phyloP scores from a whole-genome alignment of 2,797 vertebrate genomes.

The Galaxias olidus region DNA sequence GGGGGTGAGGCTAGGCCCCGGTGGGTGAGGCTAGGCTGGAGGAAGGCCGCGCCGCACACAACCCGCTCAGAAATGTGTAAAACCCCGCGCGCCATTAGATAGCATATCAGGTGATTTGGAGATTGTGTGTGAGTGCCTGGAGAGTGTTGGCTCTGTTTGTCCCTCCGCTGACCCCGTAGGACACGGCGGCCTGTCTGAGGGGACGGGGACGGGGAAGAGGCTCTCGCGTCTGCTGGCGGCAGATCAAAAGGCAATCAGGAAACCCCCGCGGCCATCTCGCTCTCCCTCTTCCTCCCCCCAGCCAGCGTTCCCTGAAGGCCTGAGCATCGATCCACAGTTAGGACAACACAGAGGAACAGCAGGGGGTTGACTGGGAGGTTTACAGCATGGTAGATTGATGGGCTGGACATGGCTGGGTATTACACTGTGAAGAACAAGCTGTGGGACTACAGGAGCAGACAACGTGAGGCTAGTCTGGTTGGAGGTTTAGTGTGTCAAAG shows the following conservation, averaged over 20 bases:
- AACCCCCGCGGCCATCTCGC: conserved; percentile 26
- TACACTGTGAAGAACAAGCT: too few relatives aligned
- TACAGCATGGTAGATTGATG: conserved; percentile 13
- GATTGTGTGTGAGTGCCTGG: conserved; percentile 45
- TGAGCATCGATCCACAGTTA: conserved; percentile 45
- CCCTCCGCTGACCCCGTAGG: conserved; percentile 32
- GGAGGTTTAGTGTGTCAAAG: background rate
- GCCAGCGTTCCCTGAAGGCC: conserved; percentile 46
- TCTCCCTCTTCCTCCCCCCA: conserved; percentile 38
- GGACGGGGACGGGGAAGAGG: conserved; percentile 11
- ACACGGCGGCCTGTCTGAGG: conserved; percentile 28
- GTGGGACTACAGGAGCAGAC: too few relatives aligned
- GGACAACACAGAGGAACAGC: conserved; percentile 48
- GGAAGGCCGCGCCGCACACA: too few relatives aligned
- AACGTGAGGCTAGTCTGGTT: conserved; percentile 10
- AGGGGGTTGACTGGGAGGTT: conserved; percentile 39
- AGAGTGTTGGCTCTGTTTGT: conserved; percentile 20
- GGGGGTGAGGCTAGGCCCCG: too few relatives aligned
- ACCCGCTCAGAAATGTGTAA: too few relatives aligned
- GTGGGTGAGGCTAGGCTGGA: too few relatives aligned
- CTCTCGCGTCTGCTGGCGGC: conserved; percentile 6
- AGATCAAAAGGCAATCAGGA: conserved; percentile 20
- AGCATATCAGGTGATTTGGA: conserved; percentile 65
- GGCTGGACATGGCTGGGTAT: too few relatives aligned
- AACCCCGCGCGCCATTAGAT: conserved; percentile 52